Percentiles rank a stretch among this genome's conserved stretches.
These are phyloP conservation scores for Armadillidium nasatum DNA, from an alignment of 1,140 invertebrate species.

Conservation along the genomic window DNA sequence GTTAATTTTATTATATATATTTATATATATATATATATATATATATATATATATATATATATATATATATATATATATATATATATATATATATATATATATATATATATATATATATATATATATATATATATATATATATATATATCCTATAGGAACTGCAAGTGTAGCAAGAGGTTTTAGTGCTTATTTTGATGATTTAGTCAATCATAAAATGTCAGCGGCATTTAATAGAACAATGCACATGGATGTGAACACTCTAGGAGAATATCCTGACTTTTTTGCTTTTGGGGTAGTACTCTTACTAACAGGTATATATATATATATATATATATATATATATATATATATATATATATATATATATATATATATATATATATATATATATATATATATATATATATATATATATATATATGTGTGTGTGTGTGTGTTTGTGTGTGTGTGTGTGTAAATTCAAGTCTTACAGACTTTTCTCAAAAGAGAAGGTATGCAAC, in stretches of 20 bases:
- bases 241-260: slow-evolving; percentile 65
- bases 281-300: slow-evolving; percentile 67
- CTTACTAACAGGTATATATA: slow-evolving; percentile 55
- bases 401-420: too few species aligned
- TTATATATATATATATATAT: too few species aligned
- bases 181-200: slow-evolving; percentile 79
- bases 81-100: not conserved
- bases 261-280: slow-evolving; percentile 78
- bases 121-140: not conserved
- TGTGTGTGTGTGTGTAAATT: too few species aligned
- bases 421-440: too few species aligned
- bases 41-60: too few species aligned
- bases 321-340: too few species aligned
- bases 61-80: too few species aligned
- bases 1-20: not conserved
- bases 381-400: too few species aligned
- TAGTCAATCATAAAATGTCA: slow-evolving; percentile 69
- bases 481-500: too few species aligned
- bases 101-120: not conserved
- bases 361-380: too few species aligned
- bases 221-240: slow-evolving; percentile 61
- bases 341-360: too few species aligned
- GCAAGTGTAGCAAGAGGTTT: slow-evolving; percentile 88
- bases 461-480: too few species aligned
- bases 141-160: slow-evolving; percentile 57